Percentiles rank a stretch among this genome's conserved stretches.
phyloP scores from a whole-genome alignment of 2,888 invertebrate species.

The Lordiphosa andalusiaca region DNA sequence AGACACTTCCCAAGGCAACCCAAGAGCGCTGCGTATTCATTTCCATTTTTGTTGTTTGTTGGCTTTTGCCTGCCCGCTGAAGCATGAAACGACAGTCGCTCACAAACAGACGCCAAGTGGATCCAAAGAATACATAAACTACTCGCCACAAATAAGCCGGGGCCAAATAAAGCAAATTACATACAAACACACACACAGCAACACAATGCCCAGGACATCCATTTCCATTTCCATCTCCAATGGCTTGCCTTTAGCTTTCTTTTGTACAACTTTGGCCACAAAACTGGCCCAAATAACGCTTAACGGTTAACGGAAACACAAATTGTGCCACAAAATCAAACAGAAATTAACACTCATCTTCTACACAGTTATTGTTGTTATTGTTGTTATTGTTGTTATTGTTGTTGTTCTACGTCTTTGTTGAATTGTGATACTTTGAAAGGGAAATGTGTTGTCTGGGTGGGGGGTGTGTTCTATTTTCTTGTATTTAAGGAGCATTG shows the following conservation, averaged over 20 bases:
- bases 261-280: slow-evolving; percentile 4
- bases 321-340: too few species aligned
- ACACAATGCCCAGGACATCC: background rate
- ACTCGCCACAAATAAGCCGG: slow-evolving; percentile 53
- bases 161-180: slow-evolving; percentile 66
- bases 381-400: background rate
- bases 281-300: too few species aligned
- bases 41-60: slow-evolving; percentile 51
- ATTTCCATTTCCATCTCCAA: background rate
- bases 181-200: slow-evolving; percentile 34
- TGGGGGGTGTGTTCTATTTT: too few species aligned
- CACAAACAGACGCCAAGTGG: slow-evolving; percentile 32
- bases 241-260: background rate
- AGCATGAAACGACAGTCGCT: slow-evolving; percentile 47
- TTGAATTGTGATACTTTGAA: background rate
- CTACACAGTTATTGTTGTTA: background rate
- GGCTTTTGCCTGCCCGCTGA: slow-evolving; percentile 49
- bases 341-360: too few species aligned
- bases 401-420: background rate
- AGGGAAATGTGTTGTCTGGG: too few species aligned
- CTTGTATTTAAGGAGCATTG: too few species aligned
- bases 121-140: slow-evolving; percentile 63
- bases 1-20: slow-evolving; percentile 34
- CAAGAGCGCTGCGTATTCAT: slow-evolving; percentile 13
- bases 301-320: too few species aligned